Evolutionary conservation across 2,113 vertebrate genomes (phyloP).

Genomic region (Phoxinus phoxinus): DNA sequence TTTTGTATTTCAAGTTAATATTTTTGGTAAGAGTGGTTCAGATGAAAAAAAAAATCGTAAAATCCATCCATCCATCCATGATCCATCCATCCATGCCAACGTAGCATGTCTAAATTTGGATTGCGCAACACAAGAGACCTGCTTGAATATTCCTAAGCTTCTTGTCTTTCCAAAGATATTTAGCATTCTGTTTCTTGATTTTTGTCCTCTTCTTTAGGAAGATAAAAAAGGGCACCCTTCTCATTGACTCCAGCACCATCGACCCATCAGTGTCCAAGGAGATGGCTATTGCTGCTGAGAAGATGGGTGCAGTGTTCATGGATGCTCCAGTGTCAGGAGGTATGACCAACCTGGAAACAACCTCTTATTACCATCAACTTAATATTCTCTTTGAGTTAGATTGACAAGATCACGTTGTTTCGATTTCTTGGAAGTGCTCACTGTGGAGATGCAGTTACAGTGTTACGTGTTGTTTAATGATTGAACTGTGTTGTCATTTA

Average conservation of each 20-base stretch:
- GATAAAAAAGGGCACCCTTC: conserved; percentile 95
- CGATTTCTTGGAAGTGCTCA: not conserved
- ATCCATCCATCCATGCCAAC: not conserved
- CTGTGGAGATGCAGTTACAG: conserved; percentile 6
- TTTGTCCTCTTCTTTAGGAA: conserved; percentile 77
- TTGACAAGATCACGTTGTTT: not conserved
- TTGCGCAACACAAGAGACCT: not conserved
- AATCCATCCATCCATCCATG: too few species aligned
- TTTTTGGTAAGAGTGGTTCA: too few species aligned
- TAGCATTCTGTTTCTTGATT: not conserved
- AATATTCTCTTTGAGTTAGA: not conserved
- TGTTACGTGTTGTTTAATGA: not conserved
- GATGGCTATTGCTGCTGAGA: conserved; percentile 89
- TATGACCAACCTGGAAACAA: conserved; percentile 65
- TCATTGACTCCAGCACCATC: conserved; percentile 98
- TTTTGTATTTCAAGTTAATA: too few species aligned
- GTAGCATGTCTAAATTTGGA: not conserved
- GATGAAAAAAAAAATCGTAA: too few species aligned
- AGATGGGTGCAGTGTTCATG: conserved; percentile 96
- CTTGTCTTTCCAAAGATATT: not conserved
- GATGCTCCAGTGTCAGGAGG: conserved; percentile 97
- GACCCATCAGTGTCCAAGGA: conserved; percentile 94
- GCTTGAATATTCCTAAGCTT: not conserved
- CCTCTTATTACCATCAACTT: not conserved
- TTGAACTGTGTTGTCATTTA: not conserved